Percentiles rank a stretch among this genome's conserved stretches.
phyloP scores from a whole-genome alignment of 2,888 invertebrate species.

The Drosophila anomelani region DNA sequence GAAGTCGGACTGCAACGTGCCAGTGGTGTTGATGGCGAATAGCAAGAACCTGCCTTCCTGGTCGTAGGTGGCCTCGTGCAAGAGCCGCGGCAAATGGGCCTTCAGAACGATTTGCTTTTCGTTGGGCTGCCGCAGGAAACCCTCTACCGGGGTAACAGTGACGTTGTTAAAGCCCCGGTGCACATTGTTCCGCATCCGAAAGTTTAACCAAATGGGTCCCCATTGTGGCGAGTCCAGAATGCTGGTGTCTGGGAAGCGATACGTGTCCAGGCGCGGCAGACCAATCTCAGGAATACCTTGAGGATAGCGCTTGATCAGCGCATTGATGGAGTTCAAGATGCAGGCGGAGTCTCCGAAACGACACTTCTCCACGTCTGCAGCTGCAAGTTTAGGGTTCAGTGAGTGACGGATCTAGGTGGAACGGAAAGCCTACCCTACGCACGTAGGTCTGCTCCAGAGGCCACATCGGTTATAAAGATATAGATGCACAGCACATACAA shows the following conservation, averaged over 20 bases:
- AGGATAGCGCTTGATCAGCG: constrained; percentile 46
- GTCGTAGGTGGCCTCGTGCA: constrained; percentile 45
- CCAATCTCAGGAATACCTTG: constrained; percentile 60
- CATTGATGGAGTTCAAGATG: constrained; percentile 48
- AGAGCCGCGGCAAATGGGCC: constrained; percentile 50
- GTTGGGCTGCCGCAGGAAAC: constrained; percentile 60
- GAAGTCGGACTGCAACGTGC: constrained; percentile 51
- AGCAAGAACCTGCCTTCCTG: constrained; percentile 43
- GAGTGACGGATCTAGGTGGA: neutral
- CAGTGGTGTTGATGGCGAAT: constrained; percentile 52
- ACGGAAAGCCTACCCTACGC: constrained; percentile 13
- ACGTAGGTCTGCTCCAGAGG: constrained; percentile 39
- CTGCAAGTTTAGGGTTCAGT: constrained; percentile 29
- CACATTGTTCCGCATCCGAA: constrained; percentile 34
- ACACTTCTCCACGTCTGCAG: constrained; percentile 57
- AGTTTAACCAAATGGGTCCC: constrained; percentile 47
- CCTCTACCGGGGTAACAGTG: constrained; percentile 55
- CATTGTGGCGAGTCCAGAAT: constrained; percentile 6
- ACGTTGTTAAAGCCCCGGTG: constrained; percentile 56
- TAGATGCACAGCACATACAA: constrained; percentile 7
- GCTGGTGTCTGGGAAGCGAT: constrained; percentile 1
- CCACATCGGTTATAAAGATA: constrained; percentile 3
- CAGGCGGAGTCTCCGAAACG: constrained; percentile 53
- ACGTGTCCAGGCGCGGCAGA: constrained; percentile 42
- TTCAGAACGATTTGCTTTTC: constrained; percentile 51